Conservation (phyloP, 2,797 vertebrate species). For the Hippopotamyrus pictus region DNA sequence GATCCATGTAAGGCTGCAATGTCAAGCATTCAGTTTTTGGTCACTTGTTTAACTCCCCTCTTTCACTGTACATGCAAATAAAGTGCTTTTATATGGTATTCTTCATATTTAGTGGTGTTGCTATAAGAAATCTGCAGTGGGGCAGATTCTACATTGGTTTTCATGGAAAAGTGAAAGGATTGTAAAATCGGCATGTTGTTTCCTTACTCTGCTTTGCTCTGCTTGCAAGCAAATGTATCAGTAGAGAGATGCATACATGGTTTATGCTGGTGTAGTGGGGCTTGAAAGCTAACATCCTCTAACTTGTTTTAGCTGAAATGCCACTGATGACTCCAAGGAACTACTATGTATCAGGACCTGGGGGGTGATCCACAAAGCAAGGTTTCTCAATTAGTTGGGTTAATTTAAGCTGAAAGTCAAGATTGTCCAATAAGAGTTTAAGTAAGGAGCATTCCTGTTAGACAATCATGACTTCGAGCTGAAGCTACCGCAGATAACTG, state of each 20-base stretch:
- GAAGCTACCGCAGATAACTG: neutral
- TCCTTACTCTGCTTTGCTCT: neutral
- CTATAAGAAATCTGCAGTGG: neutral
- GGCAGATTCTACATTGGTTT: neutral
- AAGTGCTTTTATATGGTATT: constrained; percentile 1
- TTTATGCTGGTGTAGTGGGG: neutral
- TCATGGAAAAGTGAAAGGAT: neutral
- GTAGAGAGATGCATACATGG: neutral
- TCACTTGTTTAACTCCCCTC: neutral
- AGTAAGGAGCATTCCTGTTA: neutral
- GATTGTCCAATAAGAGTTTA: neutral
- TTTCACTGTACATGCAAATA: constrained; percentile 12
- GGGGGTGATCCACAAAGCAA: neutral
- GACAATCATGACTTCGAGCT: neutral
- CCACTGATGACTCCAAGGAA: neutral
- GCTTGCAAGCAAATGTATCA: neutral
- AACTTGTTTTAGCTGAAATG: neutral
- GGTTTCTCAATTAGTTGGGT: neutral
- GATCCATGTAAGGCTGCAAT: neutral
- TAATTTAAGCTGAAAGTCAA: neutral
- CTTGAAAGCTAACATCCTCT: neutral
- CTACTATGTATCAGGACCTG: neutral
- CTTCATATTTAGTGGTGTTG: neutral
- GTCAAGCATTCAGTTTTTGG: neutral
- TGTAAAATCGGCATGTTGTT: neutral